A percentile compares a stretch with the other conserved stretches of the same genome.
Conservation (phyloP, 1,140 invertebrate genomes). For the Penaeus japonicus region DNA sequence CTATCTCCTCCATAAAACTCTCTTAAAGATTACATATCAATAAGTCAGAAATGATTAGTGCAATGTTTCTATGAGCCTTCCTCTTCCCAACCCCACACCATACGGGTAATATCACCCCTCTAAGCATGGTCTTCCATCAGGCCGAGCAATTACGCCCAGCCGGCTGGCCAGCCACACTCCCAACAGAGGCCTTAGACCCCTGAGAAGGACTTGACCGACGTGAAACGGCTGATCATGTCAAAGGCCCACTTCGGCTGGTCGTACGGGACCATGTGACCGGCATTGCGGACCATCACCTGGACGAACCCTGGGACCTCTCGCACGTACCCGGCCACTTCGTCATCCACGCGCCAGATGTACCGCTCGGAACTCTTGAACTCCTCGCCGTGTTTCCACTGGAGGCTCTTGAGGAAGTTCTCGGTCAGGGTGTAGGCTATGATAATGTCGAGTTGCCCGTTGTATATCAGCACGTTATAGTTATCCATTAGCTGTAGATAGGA, state of each 20-base stretch:
- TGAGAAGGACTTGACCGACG: conserved; percentile 60
- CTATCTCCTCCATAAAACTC: no score
- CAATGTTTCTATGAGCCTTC: no score
- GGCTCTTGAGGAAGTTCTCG: conserved; percentile 72
- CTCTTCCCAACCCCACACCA: no score
- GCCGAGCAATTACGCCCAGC: background rate
- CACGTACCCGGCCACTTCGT: conserved; percentile 79
- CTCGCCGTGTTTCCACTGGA: conserved; percentile 66
- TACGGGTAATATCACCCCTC: no score
- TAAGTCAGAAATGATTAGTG: no score
- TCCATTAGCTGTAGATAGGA: conserved; percentile 16
- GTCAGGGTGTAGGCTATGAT: conserved; percentile 83
- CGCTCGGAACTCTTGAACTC: conserved; percentile 9
- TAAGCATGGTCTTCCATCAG: background rate
- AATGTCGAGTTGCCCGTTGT: conserved; percentile 86
- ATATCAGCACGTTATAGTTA: conserved; percentile 68
- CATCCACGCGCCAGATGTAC: conserved; percentile 65
- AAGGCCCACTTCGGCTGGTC: conserved; percentile 82
- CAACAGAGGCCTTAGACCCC: background rate
- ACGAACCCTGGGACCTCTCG: conserved; percentile 77
- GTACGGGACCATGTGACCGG: conserved; percentile 83
- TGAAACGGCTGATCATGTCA: conserved; percentile 80
- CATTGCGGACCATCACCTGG: conserved; percentile 81
- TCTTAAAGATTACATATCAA: no score
- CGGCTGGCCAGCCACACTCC: background rate